A percentile compares a stretch with the other conserved stretches of the same genome.
phyloP scores from a whole-genome alignment of 2,888 invertebrate genomes.

The Acanthosepion pharaonis region DNA sequence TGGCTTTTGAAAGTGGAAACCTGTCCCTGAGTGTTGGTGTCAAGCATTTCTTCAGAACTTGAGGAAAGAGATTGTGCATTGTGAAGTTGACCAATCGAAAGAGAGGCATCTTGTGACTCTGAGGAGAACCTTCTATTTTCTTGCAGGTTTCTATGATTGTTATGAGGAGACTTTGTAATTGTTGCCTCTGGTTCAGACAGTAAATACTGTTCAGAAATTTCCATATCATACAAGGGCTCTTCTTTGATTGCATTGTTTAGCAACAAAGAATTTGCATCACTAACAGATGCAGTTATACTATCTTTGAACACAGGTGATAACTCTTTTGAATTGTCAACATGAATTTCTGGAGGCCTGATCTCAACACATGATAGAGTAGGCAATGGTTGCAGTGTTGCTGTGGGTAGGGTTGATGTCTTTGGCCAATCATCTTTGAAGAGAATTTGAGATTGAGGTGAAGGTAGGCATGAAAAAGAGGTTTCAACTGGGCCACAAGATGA shows the following conservation, averaged over 20 bases:
- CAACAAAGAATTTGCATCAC: neutral
- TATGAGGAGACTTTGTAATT: neutral
- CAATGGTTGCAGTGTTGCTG: neutral
- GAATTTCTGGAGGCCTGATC: neutral
- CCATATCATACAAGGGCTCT: neutral
- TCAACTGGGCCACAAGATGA: neutral
- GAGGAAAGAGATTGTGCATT: neutral
- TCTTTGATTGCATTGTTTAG: neutral
- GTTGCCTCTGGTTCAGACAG: neutral
- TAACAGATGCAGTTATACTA: neutral
- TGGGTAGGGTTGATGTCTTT: neutral
- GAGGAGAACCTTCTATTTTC: neutral
- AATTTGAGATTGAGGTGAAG: conserved; percentile 7
- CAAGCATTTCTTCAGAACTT: neutral
- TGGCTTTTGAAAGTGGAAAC: neutral
- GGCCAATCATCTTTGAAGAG: neutral
- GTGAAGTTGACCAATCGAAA: neutral
- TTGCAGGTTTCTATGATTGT: neutral
- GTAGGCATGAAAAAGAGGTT: neutral
- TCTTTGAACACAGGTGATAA: neutral
- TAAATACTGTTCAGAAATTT: neutral
- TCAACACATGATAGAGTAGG: neutral
- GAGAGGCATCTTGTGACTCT: neutral
- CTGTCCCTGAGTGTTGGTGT: neutral
- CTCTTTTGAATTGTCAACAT: neutral